Conservation (phyloP, 2,797 vertebrate species). For the Eupleurogrammus muticus region DNA sequence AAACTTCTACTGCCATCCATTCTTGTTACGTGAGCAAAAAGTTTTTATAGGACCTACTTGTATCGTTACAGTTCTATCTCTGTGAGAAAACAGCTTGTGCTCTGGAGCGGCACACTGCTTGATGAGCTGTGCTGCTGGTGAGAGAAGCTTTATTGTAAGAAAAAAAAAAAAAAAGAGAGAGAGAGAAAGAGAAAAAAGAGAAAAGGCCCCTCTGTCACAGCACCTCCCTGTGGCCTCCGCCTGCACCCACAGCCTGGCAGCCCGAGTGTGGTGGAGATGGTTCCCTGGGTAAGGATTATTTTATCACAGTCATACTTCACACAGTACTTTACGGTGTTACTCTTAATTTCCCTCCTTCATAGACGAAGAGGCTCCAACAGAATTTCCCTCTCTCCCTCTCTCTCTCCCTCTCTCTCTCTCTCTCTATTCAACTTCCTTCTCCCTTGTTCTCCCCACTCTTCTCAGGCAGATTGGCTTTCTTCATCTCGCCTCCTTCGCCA, state of each 20-base stretch:
- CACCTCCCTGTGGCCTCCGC: slow-evolving; percentile 80
- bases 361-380: slow-evolving; percentile 35
- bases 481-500: slow-evolving; percentile 81
- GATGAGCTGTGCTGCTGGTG: slow-evolving; percentile 70
- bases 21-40: slow-evolving; percentile 64
- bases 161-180: too few species aligned
- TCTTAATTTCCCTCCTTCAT: slow-evolving; percentile 66
- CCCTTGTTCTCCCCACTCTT: slow-evolving; percentile 48
- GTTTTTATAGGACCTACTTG: slow-evolving; percentile 71
- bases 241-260: slow-evolving; percentile 56
- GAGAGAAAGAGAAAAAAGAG: too few species aligned
- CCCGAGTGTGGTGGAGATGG: slow-evolving; percentile 23
- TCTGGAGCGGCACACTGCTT: slow-evolving; percentile 64
- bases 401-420: slow-evolving; percentile 8
- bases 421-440: slow-evolving; percentile 38
- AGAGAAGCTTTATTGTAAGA: slow-evolving; percentile 56
- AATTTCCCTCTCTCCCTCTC: slow-evolving; percentile 19
- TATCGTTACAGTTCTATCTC: slow-evolving; percentile 72
- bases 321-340: slow-evolving; percentile 52
- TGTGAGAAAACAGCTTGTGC: slow-evolving; percentile 70
- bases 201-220: slow-evolving; percentile 72
- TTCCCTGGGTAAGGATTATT: slow-evolving; percentile 62
- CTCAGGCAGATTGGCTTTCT: slow-evolving; percentile 80
- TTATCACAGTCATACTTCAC: slow-evolving; percentile 59
- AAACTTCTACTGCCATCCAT: slow-evolving; percentile 64